A percentile compares a stretch with the other conserved stretches of the same genome.
Conservation (phyloP, 2,113 vertebrate genomes). For the Prochilodus magdalenae region DNA sequence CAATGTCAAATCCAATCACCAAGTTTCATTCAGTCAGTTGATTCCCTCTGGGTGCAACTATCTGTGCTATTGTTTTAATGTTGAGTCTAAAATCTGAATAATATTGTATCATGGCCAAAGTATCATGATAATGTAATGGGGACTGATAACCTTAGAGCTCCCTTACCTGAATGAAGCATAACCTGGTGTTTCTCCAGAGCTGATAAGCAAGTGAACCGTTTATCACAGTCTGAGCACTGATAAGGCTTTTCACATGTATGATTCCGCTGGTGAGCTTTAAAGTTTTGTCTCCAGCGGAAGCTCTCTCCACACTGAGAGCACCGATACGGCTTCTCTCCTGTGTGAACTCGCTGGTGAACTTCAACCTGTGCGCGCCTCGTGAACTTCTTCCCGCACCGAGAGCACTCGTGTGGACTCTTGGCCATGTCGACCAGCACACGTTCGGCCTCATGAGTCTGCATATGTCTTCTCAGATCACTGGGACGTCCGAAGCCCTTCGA, state of each 20-base stretch:
- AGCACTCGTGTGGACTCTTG: conserved; percentile 29
- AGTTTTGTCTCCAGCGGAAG: conserved; percentile 48
- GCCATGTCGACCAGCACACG: not conserved
- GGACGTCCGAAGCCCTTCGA: conserved; percentile 41
- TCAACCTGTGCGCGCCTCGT: conserved; percentile 28
- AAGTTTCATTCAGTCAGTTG: too few species aligned
- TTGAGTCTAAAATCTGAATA: too few species aligned
- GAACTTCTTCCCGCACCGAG: conserved; percentile 42
- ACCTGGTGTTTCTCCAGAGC: conserved; percentile 38
- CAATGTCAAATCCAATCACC: too few species aligned
- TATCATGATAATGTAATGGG: too few species aligned
- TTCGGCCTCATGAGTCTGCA: conserved; percentile 16
- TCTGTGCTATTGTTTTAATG: too few species aligned
- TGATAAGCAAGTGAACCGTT: conserved; percentile 23
- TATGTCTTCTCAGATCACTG: conserved; percentile 40
- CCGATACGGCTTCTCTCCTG: conserved; percentile 37
- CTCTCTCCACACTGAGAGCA: conserved; percentile 46
- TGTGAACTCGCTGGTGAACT: conserved; percentile 47
- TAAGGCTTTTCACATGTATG: conserved; percentile 22
- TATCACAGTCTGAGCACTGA: conserved; percentile 35
- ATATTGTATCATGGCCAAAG: too few species aligned
- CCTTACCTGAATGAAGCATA: conserved; percentile 32
- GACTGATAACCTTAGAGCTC: not conserved
- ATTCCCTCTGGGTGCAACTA: too few species aligned
- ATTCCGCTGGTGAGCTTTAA: conserved; percentile 30